These are phyloP conservation scores for Atherinosoma microstoma DNA, from an alignment of 2,797 vertebrate genomes.

Conservation along the genomic window DNA sequence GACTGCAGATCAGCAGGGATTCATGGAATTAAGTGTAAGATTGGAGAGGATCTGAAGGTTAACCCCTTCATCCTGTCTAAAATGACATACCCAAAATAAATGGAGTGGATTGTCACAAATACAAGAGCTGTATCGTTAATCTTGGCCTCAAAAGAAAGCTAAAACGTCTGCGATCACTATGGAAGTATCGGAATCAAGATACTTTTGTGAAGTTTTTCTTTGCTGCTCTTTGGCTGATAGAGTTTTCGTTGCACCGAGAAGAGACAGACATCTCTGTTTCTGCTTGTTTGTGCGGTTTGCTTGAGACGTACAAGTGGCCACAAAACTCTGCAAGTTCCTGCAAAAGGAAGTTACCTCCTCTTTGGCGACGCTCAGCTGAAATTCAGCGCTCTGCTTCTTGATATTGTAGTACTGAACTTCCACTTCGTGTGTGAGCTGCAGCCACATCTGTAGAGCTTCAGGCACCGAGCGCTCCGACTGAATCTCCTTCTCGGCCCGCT, in stretches of 20 bases:
- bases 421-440: conserved; percentile 97
- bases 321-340: not conserved
- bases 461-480: conserved; percentile 94
- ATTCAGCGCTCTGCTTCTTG: conserved; percentile 96
- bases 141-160: not conserved
- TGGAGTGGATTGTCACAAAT: not conserved
- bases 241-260: too few species aligned
- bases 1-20: not conserved
- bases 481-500: conserved; percentile 96
- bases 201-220: too few species aligned
- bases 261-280: not conserved
- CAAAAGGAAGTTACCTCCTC: conserved; percentile 88
- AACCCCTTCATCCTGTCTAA: not conserved
- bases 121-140: not conserved
- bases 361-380: conserved; percentile 93
- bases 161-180: not conserved
- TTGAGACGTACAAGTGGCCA: not conserved
- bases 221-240: too few species aligned
- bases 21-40: not conserved
- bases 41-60: not conserved
- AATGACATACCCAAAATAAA: not conserved
- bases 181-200: not conserved
- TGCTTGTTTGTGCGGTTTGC: not conserved
- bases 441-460: conserved; percentile 97
- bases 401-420: conserved; percentile 99